These are phyloP conservation scores for Scomberomorus guttatus DNA, from an alignment of 2,797 vertebrate species.

Conservation along the genomic window DNA sequence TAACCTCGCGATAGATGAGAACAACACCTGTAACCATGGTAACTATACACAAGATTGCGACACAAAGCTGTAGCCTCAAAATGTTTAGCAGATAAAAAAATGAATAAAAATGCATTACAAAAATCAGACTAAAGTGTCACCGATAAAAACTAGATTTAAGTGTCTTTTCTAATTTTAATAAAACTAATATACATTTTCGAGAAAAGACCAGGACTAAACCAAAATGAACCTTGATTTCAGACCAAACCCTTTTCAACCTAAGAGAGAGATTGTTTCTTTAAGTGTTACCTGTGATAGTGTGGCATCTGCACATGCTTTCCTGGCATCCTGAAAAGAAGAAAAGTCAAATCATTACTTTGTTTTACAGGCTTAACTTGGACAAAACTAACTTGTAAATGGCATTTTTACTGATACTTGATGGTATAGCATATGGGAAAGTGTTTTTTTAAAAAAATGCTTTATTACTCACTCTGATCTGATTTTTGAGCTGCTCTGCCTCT, in stretches of 20 bases:
- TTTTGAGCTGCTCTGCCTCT: constrained; percentile 98
- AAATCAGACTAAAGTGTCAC: not conserved
- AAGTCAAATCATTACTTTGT: not conserved
- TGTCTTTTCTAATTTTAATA: not conserved
- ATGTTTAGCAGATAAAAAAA: not conserved
- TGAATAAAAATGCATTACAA: too few relatives aligned
- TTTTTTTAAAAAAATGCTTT: not conserved
- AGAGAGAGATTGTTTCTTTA: not conserved
- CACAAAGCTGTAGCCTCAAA: not conserved
- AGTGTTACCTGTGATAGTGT: constrained; percentile 95
- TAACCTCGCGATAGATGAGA: not conserved
- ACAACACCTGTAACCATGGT: not conserved
- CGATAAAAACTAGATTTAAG: too few relatives aligned
- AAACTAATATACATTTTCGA: not conserved
- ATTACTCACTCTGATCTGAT: constrained; percentile 93
- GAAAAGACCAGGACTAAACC: not conserved
- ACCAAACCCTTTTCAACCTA: not conserved
- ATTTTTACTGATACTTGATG: not conserved
- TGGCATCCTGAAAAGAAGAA: constrained; percentile 91
- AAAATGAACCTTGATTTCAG: not conserved
- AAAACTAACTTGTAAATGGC: not conserved
- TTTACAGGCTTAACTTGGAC: not conserved
- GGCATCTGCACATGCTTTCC: constrained; percentile 99
- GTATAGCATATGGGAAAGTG: not conserved
- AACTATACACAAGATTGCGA: not conserved